phyloP scores from a whole-genome alignment of 2,797 vertebrate species.

The Oryzias sinensis region DNA sequence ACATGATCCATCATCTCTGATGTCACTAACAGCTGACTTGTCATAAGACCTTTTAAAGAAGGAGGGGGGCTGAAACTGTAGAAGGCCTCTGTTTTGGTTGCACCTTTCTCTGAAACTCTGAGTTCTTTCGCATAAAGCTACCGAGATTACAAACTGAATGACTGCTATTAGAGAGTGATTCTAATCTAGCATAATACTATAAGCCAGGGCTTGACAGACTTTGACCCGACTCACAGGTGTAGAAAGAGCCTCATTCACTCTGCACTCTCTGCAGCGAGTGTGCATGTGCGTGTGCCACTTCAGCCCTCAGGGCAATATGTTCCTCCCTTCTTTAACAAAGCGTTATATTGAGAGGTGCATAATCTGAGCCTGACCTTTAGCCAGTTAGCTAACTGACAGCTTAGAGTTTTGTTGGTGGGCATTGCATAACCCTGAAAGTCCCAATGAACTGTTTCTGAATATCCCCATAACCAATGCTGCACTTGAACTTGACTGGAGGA shows the following conservation, averaged over 20 bases:
- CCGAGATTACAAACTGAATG: slow-evolving; percentile 85
- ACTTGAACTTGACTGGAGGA: slow-evolving; percentile 7
- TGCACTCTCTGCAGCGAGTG: slow-evolving; percentile 66
- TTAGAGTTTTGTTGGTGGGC: slow-evolving; percentile 57
- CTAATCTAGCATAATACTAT: slow-evolving; percentile 95
- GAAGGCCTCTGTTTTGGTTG: slow-evolving; percentile 66
- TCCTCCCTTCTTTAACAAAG: slow-evolving; percentile 88
- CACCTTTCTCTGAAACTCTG: slow-evolving; percentile 52
- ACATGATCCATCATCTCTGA: slow-evolving; percentile 81
- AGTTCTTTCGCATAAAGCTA: slow-evolving; percentile 67
- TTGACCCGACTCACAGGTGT: slow-evolving; percentile 89
- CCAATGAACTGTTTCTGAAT: slow-evolving; percentile 72
- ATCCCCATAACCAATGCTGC: slow-evolving; percentile 40
- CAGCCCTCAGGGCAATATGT: slow-evolving; percentile 83
- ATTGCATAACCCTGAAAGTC: slow-evolving; percentile 69
- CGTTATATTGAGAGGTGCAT: slow-evolving; percentile 84
- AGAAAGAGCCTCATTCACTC: slow-evolving; percentile 90
- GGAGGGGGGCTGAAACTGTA: slow-evolving; percentile 50
- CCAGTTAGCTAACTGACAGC: slow-evolving; percentile 84
- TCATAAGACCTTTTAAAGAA: slow-evolving; percentile 81
- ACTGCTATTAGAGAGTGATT: slow-evolving; percentile 92
- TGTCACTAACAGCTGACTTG: slow-evolving; percentile 93
- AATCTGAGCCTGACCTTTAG: slow-evolving; percentile 81
- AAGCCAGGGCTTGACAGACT: slow-evolving; percentile 92
- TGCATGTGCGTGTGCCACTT: slow-evolving; percentile 68